Conservation (phyloP, 2,113 vertebrate species). For the Phaethon lepturus region DNA sequence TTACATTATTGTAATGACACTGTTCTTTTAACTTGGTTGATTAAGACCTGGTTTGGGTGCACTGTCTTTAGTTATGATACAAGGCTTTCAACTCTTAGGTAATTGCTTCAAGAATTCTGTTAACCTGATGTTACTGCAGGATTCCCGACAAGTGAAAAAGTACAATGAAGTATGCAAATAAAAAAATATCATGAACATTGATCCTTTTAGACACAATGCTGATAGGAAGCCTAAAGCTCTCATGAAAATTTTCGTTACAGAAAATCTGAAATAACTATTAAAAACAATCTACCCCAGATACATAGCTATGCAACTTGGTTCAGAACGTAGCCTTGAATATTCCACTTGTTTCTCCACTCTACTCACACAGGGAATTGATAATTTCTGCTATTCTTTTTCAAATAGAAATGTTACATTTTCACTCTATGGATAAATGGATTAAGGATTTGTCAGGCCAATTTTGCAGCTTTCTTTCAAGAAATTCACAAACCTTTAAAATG, state of each 20-base stretch:
- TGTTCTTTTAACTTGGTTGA: not conserved
- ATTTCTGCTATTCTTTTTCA: slow-evolving; percentile 13
- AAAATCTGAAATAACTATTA: not conserved
- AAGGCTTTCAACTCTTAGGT: not conserved
- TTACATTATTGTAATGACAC: not conserved
- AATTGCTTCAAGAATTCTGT: not conserved
- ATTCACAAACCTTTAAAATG: slow-evolving; percentile 42
- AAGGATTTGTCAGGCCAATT: slow-evolving; percentile 40
- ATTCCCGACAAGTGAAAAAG: not conserved
- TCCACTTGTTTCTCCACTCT: not conserved
- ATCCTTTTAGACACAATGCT: not conserved
- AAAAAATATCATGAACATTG: not conserved
- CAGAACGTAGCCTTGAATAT: not conserved
- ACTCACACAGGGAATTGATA: not conserved
- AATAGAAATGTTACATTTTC: slow-evolving; percentile 34
- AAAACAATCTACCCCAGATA: not conserved
- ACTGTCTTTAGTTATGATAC: not conserved
- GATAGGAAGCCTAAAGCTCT: not conserved
- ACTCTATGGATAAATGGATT: slow-evolving; percentile 14
- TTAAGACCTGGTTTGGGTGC: not conserved
- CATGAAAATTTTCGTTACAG: not conserved
- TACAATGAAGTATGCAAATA: not conserved
- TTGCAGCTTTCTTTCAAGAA: slow-evolving; percentile 42
- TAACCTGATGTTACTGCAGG: not conserved
- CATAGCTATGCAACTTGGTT: not conserved